Evolutionary conservation across 1,140 invertebrate species (phyloP).

Genomic region (Triops longicaudatus): DNA sequence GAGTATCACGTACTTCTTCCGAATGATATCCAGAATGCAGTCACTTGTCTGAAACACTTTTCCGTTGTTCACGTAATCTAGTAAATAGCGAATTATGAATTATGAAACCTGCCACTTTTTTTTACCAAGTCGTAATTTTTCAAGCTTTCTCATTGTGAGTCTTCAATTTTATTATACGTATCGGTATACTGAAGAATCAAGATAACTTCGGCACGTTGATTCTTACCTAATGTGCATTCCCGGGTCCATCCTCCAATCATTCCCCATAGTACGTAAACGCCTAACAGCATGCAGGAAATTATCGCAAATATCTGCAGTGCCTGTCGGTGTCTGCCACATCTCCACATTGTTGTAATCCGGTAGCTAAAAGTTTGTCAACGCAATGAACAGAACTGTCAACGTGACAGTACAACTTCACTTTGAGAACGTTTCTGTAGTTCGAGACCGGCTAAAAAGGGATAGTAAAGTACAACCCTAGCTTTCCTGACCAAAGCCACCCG

Average conservation of each 20-base stretch:
- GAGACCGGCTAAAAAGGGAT: background rate
- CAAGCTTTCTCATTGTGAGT: background rate
- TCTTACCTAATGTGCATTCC: conserved; percentile 1
- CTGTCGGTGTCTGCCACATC: background rate
- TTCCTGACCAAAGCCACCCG: background rate
- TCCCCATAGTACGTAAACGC: background rate
- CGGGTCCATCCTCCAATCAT: background rate
- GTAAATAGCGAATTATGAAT: background rate
- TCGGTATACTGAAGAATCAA: background rate
- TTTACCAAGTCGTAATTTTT: background rate
- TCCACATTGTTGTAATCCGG: background rate
- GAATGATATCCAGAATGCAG: background rate
- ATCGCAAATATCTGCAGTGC: background rate
- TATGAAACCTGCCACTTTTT: no score
- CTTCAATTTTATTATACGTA: background rate
- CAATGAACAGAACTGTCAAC: background rate
- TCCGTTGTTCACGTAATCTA: background rate
- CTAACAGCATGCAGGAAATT: background rate
- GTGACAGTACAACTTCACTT: background rate
- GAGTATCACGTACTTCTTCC: background rate
- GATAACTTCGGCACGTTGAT: background rate
- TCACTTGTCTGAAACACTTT: background rate
- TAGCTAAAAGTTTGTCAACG: background rate
- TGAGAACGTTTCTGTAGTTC: background rate
- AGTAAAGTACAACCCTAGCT: background rate